phyloP scores from a whole-genome alignment of 2,888 invertebrate genomes.

The Mimumesa dahlbomi region DNA sequence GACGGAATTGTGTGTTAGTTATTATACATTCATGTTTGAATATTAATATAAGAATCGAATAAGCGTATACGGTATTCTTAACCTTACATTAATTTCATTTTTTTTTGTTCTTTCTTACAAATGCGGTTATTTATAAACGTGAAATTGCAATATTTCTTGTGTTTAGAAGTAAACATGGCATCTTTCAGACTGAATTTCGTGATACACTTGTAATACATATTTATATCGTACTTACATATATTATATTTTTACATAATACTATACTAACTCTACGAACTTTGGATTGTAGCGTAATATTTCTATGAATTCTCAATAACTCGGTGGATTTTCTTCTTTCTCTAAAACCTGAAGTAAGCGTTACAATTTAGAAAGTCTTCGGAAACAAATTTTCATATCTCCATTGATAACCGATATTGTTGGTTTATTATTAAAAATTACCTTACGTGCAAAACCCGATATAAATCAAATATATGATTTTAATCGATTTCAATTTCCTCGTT shows the following conservation, averaged over 20 bases:
- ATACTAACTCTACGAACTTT: slow-evolving; percentile 65
- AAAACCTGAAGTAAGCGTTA: background rate
- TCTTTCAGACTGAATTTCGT: slow-evolving; percentile 33
- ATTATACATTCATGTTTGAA: slow-evolving; percentile 24
- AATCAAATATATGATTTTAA: too few species aligned
- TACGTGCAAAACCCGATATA: background rate
- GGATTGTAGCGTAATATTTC: slow-evolving; percentile 61
- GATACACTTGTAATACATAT: slow-evolving; percentile 8
- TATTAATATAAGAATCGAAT: background rate
- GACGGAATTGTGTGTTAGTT: slow-evolving; percentile 41
- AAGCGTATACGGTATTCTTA: slow-evolving; percentile 1
- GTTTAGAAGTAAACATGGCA: slow-evolving; percentile 41
- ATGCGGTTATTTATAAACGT: slow-evolving; percentile 8
- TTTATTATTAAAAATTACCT: background rate
- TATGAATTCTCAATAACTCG: slow-evolving; percentile 7
- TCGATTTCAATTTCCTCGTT: background rate
- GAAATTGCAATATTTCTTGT: slow-evolving; percentile 1
- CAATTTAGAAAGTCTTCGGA: slow-evolving; percentile 20
- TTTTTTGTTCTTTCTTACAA: slow-evolving; percentile 6
- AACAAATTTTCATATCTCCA: background rate
- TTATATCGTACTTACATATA: slow-evolving; percentile 12
- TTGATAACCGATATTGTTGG: background rate
- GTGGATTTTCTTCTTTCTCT: background rate
- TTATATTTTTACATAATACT: slow-evolving; percentile 8
- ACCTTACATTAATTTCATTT: background rate